Percentiles rank a stretch among this genome's conserved stretches.
These are phyloP conservation scores for Drosophila kanapiae DNA, from an alignment of 1,140 invertebrate species.

Conservation along the genomic window DNA sequence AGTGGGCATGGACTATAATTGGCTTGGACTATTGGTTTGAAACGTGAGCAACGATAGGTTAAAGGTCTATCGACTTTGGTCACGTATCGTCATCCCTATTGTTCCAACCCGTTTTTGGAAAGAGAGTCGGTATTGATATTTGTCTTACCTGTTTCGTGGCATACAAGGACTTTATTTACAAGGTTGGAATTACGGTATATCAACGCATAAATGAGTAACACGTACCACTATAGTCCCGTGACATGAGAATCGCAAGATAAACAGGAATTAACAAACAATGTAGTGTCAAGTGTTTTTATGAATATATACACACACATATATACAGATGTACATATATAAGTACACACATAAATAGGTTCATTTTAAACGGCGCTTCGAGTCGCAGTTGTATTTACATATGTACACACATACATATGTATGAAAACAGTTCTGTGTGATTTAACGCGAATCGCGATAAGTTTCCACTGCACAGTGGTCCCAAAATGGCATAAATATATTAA, in stretches of 20 bases:
- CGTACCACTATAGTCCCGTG: conserved; percentile 1
- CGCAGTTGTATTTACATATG: conserved; percentile 2
- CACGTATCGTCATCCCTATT: conserved; percentile 21
- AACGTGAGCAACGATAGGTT: conserved; percentile 11
- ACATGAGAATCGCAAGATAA: conserved; percentile 10
- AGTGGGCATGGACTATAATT: background rate
- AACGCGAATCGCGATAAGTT: conserved; percentile 15
- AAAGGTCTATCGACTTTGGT: conserved; percentile 22
- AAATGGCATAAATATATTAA: background rate
- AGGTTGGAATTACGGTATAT: conserved; percentile 3
- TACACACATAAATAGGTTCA: conserved; percentile 11
- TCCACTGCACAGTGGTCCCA: conserved; percentile 9
- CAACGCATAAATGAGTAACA: background rate
- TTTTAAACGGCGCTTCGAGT: conserved; percentile 22
- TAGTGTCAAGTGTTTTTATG: conserved; percentile 17
- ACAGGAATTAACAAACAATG: conserved; percentile 12
- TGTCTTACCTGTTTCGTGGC: conserved; percentile 13
- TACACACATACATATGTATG: background rate
- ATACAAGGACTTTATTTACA: conserved; percentile 7
- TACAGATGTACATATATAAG: conserved; percentile 1
- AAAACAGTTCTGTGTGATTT: conserved; percentile 17
- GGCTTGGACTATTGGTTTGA: background rate
- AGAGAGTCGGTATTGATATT: conserved; percentile 9
- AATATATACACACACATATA: background rate
- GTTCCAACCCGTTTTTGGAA: conserved; percentile 14